phyloP scores from a whole-genome alignment of 2,797 vertebrate genomes.

The Poecilia picta region DNA sequence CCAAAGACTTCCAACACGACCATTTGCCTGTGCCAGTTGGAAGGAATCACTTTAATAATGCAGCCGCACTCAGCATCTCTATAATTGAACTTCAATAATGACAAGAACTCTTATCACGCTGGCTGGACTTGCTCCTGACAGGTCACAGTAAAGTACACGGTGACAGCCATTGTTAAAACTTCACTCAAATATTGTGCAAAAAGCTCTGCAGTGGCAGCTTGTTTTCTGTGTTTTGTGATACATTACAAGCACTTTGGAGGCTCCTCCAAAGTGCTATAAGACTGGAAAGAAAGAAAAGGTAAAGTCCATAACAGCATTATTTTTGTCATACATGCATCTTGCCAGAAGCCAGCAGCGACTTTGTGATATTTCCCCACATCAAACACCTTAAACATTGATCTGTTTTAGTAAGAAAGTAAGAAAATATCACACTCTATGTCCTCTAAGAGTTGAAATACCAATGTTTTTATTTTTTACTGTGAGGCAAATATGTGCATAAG shows the following conservation, averaged over 20 bases:
- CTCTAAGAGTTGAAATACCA: conserved; percentile 50
- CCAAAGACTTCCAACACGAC: conserved; percentile 51
- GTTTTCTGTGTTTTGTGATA: conserved; percentile 8
- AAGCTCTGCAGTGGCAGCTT: conserved; percentile 15
- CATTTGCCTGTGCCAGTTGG: conserved; percentile 45
- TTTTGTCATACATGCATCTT: conserved; percentile 20
- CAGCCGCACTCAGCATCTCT: conserved; percentile 35
- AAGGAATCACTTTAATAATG: conserved; percentile 60
- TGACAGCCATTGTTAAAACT: conserved; percentile 10
- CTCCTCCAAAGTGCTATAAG: background rate
- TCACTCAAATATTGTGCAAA: conserved; percentile 12
- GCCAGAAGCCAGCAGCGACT: conserved; percentile 24
- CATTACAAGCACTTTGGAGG: background rate
- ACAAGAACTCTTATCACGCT: conserved; percentile 25
- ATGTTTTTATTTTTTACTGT: conserved; percentile 26
- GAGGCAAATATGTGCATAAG: conserved; percentile 42
- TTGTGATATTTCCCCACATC: conserved; percentile 35
- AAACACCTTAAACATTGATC: conserved; percentile 56
- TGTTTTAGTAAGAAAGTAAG: conserved; percentile 51
- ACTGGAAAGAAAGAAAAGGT: background rate
- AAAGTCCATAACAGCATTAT: conserved; percentile 5
- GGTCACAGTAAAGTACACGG: conserved; percentile 28
- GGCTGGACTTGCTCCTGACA: conserved; percentile 19
- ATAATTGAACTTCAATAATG: conserved; percentile 43
- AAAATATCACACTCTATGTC: conserved; percentile 50